Base-by-base conservation (phyloP, 1,140 invertebrate genomes). In the Armadillidium nasatum region DNA sequence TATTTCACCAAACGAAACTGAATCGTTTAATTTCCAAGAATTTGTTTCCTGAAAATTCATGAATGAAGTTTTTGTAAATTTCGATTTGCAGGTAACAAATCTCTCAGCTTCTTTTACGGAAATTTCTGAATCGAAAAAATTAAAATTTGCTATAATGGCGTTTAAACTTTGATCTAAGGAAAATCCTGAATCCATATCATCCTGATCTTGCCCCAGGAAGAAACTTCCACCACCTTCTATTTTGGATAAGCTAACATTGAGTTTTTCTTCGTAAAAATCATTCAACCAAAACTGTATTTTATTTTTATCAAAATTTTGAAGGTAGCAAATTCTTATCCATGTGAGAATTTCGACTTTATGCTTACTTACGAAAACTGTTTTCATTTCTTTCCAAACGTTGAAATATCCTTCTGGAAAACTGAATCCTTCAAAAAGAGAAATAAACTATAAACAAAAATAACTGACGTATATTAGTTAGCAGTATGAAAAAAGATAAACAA, bases 321-420 rank as follows among this genome's bases (percentile, higher is more conserved):
- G 11, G 19, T 60, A 60, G 7, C 50, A 60, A 15, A 60, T 60
- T 60, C 50, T 60, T 13, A 19, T 19, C 50, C 50, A 60, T 60
- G 50, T 60, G 7, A 60, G 50, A 60, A 60, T 60, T 19, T 60
- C 11, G 1, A 60, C 50, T 60, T 60, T 60, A 60, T 60, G 19
- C 4, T 60, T 19, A 60, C 50, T 60, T 1, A 60, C 11, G 19
- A 60, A 60, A 60, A 60, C 50, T 60, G 7, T 60, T 13, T 19
- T 19, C 50, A 60, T 60, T 60, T 60, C 50, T 60, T 60, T 60
- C 50, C 50, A 60, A 60, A 60, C 50, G 19, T 60, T 19, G 19
- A 60, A 60, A 60, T 60, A 19, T 60, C 50, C 50, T 15, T 60
- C 19, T 19, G 50, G 50, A 60, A 60, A 60, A 60, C 19, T 60